Conservation (phyloP, 1,140 invertebrate species). For the Lepidurus apus region DNA sequence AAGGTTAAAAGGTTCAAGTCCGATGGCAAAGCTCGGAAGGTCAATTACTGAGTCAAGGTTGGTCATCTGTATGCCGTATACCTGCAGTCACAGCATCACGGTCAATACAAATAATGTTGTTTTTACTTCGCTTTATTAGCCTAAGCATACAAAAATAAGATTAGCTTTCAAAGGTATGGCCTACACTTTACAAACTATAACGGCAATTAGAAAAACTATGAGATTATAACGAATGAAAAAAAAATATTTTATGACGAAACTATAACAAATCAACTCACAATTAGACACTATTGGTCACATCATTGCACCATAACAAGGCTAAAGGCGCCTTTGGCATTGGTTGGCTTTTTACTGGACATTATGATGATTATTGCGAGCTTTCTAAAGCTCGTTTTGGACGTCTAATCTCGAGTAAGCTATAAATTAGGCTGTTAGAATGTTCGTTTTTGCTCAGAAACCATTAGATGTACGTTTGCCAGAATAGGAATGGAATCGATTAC, state of each 20-base stretch:
- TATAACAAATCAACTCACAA: no score
- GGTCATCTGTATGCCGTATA: background rate
- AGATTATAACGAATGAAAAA: no score
- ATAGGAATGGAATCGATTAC: background rate
- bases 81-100: background rate
- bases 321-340: no score
- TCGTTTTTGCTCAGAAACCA: background rate
- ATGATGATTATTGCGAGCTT: no score
- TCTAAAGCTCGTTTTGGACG: no score
- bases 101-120: no score
- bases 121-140: background rate
- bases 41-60: conserved; percentile 11
- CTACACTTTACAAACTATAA: background rate
- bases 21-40: background rate
- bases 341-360: no score
- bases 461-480: background rate
- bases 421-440: background rate
- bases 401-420: no score
- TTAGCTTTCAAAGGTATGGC: background rate
- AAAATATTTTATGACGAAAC: no score
- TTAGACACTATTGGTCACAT: no score
- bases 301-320: no score
- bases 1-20: background rate
- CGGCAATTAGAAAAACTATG: no score
- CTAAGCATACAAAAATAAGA: background rate